Evolutionary conservation across 2,888 invertebrate species (phyloP), one percentile per base, ranked within the genome.

Genomic region (Nemurella pictetii): DNA sequence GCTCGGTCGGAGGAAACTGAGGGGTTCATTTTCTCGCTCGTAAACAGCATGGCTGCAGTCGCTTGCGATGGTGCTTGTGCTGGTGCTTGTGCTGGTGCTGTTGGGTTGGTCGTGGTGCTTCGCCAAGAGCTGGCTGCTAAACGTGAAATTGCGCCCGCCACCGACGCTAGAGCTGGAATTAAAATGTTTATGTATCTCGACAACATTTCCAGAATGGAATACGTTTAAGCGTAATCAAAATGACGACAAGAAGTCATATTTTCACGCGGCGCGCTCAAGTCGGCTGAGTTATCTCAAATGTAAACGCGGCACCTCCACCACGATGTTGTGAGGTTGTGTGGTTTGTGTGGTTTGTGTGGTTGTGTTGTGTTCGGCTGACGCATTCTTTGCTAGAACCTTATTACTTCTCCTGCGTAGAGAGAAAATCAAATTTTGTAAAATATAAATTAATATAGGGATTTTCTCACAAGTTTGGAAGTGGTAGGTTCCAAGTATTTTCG

Each of bases 11-110:
- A 28, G 84, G 74, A 81, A 80, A 73, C 77, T 36, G 83, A 78
- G 36, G 77, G 85, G 85, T 85, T 85, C 85, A 85, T 85, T 85
- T 84, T 85, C 85, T 85, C 80, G 85, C 72, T 29, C 83, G 83
- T 85, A 85, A 85, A 85, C 32, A 85, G 77, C 77, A 55, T 74
- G n/a, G 85, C 77, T 75, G 35, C 29, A 75, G 75, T 55, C 55
- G 55, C 15, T 7, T 55, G 55, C 55, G 5, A 12, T 9, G 32
- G 55, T 55, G 55, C 55, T 55, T 12, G 55, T 75, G 35, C 29
- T 36, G 75, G 9, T 20, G 55, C 15, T 7, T 55, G 55, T 20
- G 5, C 55, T 9, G 32, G 55, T 55, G 55, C 55, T 55, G n/a
- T n/a, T n/a, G n/a, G n/a, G n/a, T n/a, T n/a, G n/a, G n/a, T n/a